phyloP scores from a whole-genome alignment of 1,140 invertebrate genomes.

The Caenorhabditis remanei region DNA sequence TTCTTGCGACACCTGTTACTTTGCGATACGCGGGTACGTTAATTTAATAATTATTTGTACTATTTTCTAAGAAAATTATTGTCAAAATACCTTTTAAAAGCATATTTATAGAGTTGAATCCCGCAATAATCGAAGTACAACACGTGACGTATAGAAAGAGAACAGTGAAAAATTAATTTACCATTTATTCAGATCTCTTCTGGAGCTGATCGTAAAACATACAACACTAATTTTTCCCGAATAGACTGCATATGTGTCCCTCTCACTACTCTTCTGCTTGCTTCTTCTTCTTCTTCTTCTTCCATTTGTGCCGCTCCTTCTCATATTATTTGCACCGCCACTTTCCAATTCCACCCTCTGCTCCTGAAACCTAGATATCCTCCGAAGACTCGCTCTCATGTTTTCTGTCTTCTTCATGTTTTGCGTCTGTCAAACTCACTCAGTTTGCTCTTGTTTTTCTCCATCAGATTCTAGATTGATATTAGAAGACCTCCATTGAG shows the following conservation, averaged over 20 bases:
- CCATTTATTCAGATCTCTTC: constrained; percentile 26
- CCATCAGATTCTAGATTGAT: constrained; percentile 3
- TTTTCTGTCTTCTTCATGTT: constrained; percentile 39
- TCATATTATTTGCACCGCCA: constrained; percentile 51
- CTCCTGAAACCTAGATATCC: constrained; percentile 39
- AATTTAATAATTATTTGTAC: too few relatives aligned
- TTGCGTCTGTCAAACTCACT: constrained; percentile 53
- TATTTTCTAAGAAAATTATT: too few relatives aligned
- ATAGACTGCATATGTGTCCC: constrained; percentile 47
- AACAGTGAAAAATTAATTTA: too few relatives aligned
- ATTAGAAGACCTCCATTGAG: not conserved
- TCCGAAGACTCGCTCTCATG: not conserved
- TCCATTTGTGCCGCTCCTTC: constrained; percentile 20
- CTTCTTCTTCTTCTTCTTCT: constrained; percentile 3
- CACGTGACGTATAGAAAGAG: too few relatives aligned
- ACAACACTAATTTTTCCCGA: constrained; percentile 10
- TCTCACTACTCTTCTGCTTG: not conserved
- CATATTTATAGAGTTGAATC: too few relatives aligned
- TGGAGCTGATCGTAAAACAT: constrained; percentile 48
- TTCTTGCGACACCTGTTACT: too few relatives aligned
- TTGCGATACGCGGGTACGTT: too few relatives aligned
- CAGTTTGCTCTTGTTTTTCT: constrained; percentile 39
- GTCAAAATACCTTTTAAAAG: too few relatives aligned
- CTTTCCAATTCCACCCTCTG: constrained; percentile 43
- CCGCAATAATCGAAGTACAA: too few relatives aligned